Evolutionary conservation across 1,140 invertebrate genomes (phyloP), one percentile per base, ranked within the genome.

Genomic region (Drepana arcuata): DNA sequence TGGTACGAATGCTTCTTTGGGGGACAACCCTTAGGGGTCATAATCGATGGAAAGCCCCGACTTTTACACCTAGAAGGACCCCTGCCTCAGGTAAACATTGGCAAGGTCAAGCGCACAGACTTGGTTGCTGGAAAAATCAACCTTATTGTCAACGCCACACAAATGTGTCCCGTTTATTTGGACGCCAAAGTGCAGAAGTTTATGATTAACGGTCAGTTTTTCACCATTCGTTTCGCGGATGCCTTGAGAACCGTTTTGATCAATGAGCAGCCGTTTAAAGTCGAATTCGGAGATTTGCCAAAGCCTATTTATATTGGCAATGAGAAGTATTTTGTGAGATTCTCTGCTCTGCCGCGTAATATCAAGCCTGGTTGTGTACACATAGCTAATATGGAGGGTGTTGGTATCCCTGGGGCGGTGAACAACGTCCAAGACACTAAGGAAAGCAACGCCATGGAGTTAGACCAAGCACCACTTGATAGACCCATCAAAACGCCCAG

Each of bases 1-100:
- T 93, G 90, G 86, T 96, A 94, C 57, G 93, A 95, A 61, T 93
- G 94, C 62, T 93, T 92, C 50, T 98, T 99, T 75, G 96, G 95
- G 31, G 95, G 95, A 2, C 91, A 94, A 24, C 90, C 94, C 0
- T 88, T 97, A 2, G 86, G 86, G 9, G 89, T 98, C n/a, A 90
- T 93, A 6, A 80, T 99, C 7, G 90, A 92, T 55, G 93, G 92
- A 0, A 89, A 92, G 46, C 84, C 89, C 25, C 88, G 92, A 38
- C 85, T 86, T 14, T 82, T 99, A 0, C 89, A 92, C 55, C 77
- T 99, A 2, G 91, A 94, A 53, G 95, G 95, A 0, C 93, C 94
- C 1, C 88, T 94, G 2, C 97, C 97, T 0, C 90, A 92, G 75
- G 92, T 94, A 0, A 91, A 90, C 63, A 93, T 94, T 30, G 90